Base-by-base conservation (phyloP, 2,113 vertebrate genomes). In the Platichthys flesus region DNA sequence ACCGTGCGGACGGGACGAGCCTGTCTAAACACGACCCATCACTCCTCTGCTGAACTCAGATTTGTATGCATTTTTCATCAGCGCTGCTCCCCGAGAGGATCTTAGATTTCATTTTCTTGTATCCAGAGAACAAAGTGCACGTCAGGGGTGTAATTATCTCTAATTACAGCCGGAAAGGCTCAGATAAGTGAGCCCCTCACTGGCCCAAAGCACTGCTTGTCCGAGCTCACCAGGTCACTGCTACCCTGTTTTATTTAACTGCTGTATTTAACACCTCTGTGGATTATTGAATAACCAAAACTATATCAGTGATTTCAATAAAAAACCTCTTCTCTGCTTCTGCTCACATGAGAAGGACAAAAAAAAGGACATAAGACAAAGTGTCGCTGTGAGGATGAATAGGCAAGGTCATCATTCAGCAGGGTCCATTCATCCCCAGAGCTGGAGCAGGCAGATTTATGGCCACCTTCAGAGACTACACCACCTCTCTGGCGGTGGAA, bases 381-480 rank as follows among this genome's bases (percentile, higher is more conserved):
- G 28, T 8, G 65, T 76, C 23, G 45, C 56, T 26, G 21, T 60
- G 52, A 75, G 47, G 60, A 58, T 63, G 31, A 77, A 64, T 79
- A 67, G 1, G 15, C 65, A 76, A 71, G 65, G 70, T 76, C 82
- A 64, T 76, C 26, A 76, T 85, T 85, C 84, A 84, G 56, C 80
- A 9, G 55, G 37, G 52, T 69, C 59, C 15, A 28, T 62, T 45
- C 21, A 60, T 79, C 76, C 71, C 21, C 20, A 45, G 68, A 45
- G 45, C 52, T 3, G 8, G 59, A 60, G 63, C 66, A 21, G 62
- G 67, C 72, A 88, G 92, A 92, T 92, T 91, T 88, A 89, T 81
- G 73, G 64, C 35, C 54, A 31, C 61, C 85, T 88, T 89, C 78
- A 83, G 87, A 90, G 74, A n/a, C 16, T 54, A 10, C 51, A 20